Evolutionary conservation across 2,113 vertebrate species (phyloP), one percentile per base, ranked within the genome.

Genomic region (Gobio gobio): DNA sequence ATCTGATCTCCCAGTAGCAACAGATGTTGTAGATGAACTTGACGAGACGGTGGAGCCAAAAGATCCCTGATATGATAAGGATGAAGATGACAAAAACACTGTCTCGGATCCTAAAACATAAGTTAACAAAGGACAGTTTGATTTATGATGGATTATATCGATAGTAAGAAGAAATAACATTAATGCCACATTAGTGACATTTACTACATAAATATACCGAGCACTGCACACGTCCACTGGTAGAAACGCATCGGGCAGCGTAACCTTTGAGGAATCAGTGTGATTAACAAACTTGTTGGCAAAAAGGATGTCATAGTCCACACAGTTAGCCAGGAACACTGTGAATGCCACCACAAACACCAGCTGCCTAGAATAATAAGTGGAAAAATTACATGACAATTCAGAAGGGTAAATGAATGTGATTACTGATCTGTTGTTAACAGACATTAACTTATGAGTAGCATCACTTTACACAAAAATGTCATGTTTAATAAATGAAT

Each of bases 1-100:
- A 97, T 80, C 97, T 94, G 90, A 99, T 99, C 92, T 99, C 98
- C 97, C 97, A 99, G 90, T 99, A 99, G 93, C 98, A 99, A 93
- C 97, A 99, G 85, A 99, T 94, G 22, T 99, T 99, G 92, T 99
- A 99, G 90, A 99, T 94, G 90, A 99, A 99, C 91, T 99, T 99
- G 87, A 99, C 88, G 0, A 99, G 94, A 26, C 98, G 95, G 87
- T 99, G 98, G 29, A 99, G 90, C 98, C 98, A 99, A 93, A 99
- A 99, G 88, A 99, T 96, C 10, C 96, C 97, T 4, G 97, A 98
- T 72, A 99, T 96, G 49, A 97, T 92, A 90, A 99, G 89, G 87
- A 99, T 95, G 84, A 96, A 98, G 74, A 98, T 97, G 51, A 97
- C 97, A 72, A 97, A 96, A 45, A 94, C 95, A 86, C 97, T 99